These are phyloP conservation scores for Laticauda laticaudata DNA, from an alignment of 2,113 vertebrate genomes.

Conservation along the genomic window DNA sequence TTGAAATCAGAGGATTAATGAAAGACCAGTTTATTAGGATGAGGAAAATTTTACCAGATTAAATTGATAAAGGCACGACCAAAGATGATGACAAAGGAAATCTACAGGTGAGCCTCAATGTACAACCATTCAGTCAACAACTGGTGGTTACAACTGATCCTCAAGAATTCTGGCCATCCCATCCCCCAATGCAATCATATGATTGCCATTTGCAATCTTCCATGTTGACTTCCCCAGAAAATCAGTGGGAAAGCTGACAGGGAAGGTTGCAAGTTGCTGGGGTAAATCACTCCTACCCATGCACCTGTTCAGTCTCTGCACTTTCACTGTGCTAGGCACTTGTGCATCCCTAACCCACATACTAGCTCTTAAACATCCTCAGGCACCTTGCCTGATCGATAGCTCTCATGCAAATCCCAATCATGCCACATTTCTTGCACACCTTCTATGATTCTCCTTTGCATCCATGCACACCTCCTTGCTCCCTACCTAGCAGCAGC, in stretches of 20 bases:
- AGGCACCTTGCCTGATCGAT: background rate
- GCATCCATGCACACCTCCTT: background rate
- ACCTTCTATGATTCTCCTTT: background rate
- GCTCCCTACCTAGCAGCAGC: background rate
- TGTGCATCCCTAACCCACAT: background rate
- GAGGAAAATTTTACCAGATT: background rate
- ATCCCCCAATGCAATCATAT: background rate
- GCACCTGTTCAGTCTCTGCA: background rate
- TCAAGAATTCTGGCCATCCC: background rate
- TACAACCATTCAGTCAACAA: background rate
- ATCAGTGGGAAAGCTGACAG: background rate
- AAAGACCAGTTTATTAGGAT: background rate
- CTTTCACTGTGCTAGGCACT: background rate
- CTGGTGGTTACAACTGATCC: background rate
- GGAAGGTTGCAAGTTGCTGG: background rate
- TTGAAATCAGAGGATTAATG: background rate
- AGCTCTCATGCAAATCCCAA: background rate
- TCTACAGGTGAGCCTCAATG: background rate
- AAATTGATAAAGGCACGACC: background rate
- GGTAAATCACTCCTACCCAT: background rate
- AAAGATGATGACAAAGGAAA: background rate
- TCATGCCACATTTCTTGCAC: background rate
- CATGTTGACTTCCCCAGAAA: background rate
- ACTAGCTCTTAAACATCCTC: background rate
- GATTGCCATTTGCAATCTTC: background rate